Conservation (phyloP, 1,140 invertebrate genomes). For the Paracyclopina nana region DNA sequence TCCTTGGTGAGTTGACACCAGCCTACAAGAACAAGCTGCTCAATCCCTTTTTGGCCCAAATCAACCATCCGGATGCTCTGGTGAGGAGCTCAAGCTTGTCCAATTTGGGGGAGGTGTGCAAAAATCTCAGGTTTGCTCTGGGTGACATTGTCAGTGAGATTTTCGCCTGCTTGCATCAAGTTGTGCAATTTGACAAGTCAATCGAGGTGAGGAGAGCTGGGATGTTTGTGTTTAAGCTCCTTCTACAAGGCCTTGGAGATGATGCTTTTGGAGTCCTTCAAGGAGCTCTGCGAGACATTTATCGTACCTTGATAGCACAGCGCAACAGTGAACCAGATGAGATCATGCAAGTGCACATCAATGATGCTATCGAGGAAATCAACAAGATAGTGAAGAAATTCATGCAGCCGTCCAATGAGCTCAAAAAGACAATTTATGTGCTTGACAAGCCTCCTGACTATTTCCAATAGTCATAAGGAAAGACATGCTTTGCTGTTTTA, state of each 20-base stretch:
- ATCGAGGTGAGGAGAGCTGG: slow-evolving; percentile 56
- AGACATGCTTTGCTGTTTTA: too few relatives aligned
- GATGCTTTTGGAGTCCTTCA: slow-evolving; percentile 43
- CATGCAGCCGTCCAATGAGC: slow-evolving; percentile 34
- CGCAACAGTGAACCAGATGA: slow-evolving; percentile 43
- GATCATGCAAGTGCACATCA: slow-evolving; percentile 43
- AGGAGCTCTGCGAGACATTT: slow-evolving; percentile 42
- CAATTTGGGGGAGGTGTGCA: slow-evolving; percentile 62
- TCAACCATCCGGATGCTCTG: slow-evolving; percentile 45
- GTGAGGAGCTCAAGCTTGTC: slow-evolving; percentile 59
- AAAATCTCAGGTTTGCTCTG: slow-evolving; percentile 47
- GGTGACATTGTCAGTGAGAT: slow-evolving; percentile 44
- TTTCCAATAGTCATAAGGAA: too few relatives aligned
- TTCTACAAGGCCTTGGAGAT: slow-evolving; percentile 47
- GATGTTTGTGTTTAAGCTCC: slow-evolving; percentile 44
- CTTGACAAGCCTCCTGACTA: slow-evolving; percentile 24
- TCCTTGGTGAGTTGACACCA: slow-evolving; percentile 50
- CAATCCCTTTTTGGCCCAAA: slow-evolving; percentile 45
- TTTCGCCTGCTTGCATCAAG: neutral
- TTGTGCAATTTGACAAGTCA: slow-evolving; percentile 18
- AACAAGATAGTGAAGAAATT: slow-evolving; percentile 42
- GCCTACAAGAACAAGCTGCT: slow-evolving; percentile 46
- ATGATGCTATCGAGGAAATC: slow-evolving; percentile 51
- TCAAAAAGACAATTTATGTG: slow-evolving; percentile 40
- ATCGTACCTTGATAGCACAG: slow-evolving; percentile 42